A percentile compares a stretch with the other conserved stretches of the same genome.
These are phyloP conservation scores for Elegia similella DNA, from an alignment of 2,888 invertebrate species.

Conservation along the genomic window DNA sequence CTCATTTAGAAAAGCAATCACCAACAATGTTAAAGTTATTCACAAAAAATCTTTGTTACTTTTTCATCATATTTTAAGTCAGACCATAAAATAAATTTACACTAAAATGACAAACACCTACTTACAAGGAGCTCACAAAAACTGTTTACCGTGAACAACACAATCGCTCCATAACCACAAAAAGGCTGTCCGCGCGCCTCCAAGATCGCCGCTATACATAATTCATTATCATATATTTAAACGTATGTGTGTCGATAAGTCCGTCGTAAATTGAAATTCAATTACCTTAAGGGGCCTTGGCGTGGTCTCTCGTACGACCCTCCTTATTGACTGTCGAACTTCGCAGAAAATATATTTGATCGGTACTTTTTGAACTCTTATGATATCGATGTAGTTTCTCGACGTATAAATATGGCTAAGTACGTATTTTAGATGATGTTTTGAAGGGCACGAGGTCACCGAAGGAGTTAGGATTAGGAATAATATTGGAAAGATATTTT, in stretches of 20 bases:
- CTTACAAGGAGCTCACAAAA: neutral
- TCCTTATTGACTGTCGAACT: constrained; percentile 28
- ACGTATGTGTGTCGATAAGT: constrained; percentile 29
- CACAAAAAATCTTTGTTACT: too few relatives aligned
- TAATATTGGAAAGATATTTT: too few relatives aligned
- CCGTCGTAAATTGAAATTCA: constrained; percentile 32
- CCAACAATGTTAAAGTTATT: too few relatives aligned
- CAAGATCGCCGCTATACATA: neutral
- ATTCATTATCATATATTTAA: constrained; percentile 28
- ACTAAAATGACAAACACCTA: neutral
- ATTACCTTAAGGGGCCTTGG: constrained; percentile 29
- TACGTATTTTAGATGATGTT: neutral
- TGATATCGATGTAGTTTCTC: constrained; percentile 1
- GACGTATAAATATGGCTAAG: neutral
- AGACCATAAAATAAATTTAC: neutral
- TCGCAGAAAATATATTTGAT: constrained; percentile 23
- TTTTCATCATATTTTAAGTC: too few relatives aligned
- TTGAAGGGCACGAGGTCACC: neutral
- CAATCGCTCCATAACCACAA: neutral
- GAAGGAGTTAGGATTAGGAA: too few relatives aligned
- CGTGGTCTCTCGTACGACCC: constrained; percentile 25
- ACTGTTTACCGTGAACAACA: neutral
- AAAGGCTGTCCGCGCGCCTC: constrained; percentile 2
- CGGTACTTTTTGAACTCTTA: constrained; percentile 18
- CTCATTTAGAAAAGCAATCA: too few relatives aligned